Base-by-base conservation (phyloP, 1,140 invertebrate genomes). In the Scaptomyza graminum region DNA sequence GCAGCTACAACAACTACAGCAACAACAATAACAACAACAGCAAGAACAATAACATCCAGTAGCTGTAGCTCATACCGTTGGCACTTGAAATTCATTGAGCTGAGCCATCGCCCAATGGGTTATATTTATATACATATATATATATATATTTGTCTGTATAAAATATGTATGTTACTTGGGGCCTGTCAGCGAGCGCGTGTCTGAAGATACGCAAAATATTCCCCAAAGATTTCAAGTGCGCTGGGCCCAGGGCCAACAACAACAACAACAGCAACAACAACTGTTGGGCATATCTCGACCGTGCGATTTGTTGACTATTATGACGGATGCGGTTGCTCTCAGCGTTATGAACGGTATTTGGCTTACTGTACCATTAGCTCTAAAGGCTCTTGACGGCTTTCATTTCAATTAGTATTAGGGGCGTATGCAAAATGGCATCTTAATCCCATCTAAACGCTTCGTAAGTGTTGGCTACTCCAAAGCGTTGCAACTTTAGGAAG, bases 151-250 rank as follows among this genome's bases (percentile, higher is more conserved):
- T 55, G 13, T 64, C 34, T 64, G 16, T 22, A 50, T 65, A 46
- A 72, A 67, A 57, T 39, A 65, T 52, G 70, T 44, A 13, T 49
- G 16, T 69, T 13, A 55, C 55, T 55, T 46, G 16, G 54, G 46
- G 50, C 59, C 61, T 82, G 74, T 77, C 78, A 81, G 70, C 43
- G 62, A 52, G 71, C 79, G 65, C 79, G 74, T 70, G 66, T 66
- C 74, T 74, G 76, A 62, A 85, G 83, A 85, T 85, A 80, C 74
- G 74, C 76, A 78, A 87, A 78, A 81, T 75, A 85, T 85, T 85
- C 82, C 82, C 83, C 60, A 79, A 85, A 82, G 82, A 85, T 70
- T 88, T 75, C 37, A 60, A 82, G 76, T 57, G 57, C 43, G 66
- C 22, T 46, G 77, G 54, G 37, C 15, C 15, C 7, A 46, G 9